phyloP scores from a whole-genome alignment of 1,140 invertebrate genomes.

The Bemisia tabaci region DNA sequence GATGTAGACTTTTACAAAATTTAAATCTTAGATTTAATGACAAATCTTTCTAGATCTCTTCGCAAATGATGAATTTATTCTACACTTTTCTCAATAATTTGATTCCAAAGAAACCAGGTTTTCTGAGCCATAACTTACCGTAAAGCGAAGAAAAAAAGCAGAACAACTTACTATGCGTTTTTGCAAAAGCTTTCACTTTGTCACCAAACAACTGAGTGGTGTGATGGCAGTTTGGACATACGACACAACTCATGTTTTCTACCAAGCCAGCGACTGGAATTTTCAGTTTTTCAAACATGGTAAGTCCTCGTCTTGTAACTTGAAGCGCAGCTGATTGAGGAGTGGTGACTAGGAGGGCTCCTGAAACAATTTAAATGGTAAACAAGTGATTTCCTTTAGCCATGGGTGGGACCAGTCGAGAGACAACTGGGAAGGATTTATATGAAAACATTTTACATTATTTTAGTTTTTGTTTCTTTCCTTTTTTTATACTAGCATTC shows the following conservation, averaged over 20 bases:
- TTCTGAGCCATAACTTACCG: too few species aligned
- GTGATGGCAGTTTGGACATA: conserved; percentile 53
- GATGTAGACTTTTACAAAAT: too few species aligned
- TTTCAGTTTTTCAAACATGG: conserved; percentile 65
- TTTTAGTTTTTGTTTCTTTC: too few species aligned
- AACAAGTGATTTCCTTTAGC: neutral
- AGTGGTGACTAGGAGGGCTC: conserved; percentile 68
- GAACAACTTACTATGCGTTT: conserved; percentile 20
- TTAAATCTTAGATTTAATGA: too few species aligned
- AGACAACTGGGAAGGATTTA: too few species aligned
- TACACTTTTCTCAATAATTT: too few species aligned
- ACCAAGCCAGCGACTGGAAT: conserved; percentile 69
- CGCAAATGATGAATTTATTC: too few species aligned
- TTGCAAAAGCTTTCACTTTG: conserved; percentile 36
- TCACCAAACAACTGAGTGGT: conserved; percentile 46
- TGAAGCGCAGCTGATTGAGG: conserved; percentile 69
- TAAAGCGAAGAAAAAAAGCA: neutral
- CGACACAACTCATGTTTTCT: conserved; percentile 68
- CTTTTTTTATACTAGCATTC: too few species aligned
- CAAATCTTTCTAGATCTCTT: too few species aligned
- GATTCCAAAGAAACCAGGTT: too few species aligned
- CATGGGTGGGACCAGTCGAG: too few species aligned
- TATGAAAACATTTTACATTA: too few species aligned
- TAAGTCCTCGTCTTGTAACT: conserved; percentile 61
- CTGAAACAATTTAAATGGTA: conserved; percentile 27